Percentiles rank a stretch among this genome's conserved stretches.
phyloP scores from a whole-genome alignment of 2,888 invertebrate species.

The Druceiella hillmani region DNA sequence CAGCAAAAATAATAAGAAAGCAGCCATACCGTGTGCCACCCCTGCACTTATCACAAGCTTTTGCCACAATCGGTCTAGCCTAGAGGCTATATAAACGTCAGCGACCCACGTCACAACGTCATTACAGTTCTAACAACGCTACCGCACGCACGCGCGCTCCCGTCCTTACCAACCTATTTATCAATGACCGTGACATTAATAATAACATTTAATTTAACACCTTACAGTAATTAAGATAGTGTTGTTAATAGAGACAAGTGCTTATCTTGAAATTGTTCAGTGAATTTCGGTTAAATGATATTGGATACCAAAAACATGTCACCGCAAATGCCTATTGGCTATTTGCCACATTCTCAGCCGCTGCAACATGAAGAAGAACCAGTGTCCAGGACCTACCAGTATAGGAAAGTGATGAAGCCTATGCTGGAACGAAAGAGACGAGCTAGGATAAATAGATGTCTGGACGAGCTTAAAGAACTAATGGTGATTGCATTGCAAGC shows the following conservation, averaged over 20 bases:
- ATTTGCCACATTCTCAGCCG: constrained; percentile 32
- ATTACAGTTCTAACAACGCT: constrained; percentile 45
- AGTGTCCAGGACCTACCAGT: constrained; percentile 85
- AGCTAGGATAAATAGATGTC: constrained; percentile 83
- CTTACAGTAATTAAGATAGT: no score
- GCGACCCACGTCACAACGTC: constrained; percentile 48
- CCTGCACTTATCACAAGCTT: constrained; percentile 51
- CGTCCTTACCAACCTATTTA: constrained; percentile 47
- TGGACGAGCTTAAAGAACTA: constrained; percentile 83
- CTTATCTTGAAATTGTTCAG: no score
- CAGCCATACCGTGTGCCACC: constrained; percentile 31
- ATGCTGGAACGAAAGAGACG: constrained; percentile 82
- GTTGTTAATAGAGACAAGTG: no score
- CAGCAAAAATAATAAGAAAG: not conserved
- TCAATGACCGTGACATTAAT: no score
- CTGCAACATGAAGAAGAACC: constrained; percentile 57
- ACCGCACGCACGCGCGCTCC: constrained; percentile 50
- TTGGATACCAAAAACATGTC: constrained; percentile 20
- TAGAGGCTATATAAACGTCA: constrained; percentile 41
- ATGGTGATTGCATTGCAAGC: constrained; percentile 82
- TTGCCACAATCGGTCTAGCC: constrained; percentile 48
- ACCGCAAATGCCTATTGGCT: constrained; percentile 37
- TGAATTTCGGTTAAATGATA: constrained; percentile 31
- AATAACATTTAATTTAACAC: no score
- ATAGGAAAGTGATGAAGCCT: constrained; percentile 91